Percentiles rank a stretch among this genome's conserved stretches.
Conservation (phyloP, 2,113 vertebrate species). For the Gallinago media region DNA sequence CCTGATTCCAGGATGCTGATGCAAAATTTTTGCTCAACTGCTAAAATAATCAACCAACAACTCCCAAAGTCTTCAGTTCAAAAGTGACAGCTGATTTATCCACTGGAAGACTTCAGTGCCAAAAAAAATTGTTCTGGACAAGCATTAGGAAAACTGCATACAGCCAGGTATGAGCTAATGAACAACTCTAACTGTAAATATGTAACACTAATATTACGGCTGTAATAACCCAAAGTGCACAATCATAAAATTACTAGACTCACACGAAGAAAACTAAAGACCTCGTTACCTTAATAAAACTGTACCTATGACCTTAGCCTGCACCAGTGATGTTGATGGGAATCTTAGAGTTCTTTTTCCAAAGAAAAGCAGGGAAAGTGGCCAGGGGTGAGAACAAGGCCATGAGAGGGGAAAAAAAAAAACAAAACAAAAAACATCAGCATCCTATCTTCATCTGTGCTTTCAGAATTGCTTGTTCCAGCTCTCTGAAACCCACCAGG, state of each 20-base stretch:
- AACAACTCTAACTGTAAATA: background rate
- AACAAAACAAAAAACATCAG: background rate
- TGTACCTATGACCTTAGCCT: background rate
- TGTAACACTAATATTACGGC: background rate
- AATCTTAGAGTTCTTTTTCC: background rate
- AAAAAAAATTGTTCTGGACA: background rate
- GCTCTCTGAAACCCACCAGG: background rate
- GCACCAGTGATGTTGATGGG: no score
- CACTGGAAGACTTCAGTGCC: background rate
- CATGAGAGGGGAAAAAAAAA: background rate
- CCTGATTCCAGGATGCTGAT: background rate
- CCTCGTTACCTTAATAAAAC: background rate
- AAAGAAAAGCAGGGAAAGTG: background rate
- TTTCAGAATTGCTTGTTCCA: background rate
- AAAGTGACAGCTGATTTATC: background rate
- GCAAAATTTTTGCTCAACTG: background rate
- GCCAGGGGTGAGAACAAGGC: background rate
- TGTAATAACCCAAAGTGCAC: background rate
- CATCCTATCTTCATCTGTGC: background rate
- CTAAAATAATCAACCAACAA: background rate
- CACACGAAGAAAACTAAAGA: background rate
- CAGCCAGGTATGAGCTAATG: background rate
- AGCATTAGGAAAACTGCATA: background rate
- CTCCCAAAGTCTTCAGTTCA: background rate
- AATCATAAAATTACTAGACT: background rate